These are phyloP conservation scores for Cygnus olor DNA, from an alignment of 2,797 vertebrate species.

Conservation along the genomic window DNA sequence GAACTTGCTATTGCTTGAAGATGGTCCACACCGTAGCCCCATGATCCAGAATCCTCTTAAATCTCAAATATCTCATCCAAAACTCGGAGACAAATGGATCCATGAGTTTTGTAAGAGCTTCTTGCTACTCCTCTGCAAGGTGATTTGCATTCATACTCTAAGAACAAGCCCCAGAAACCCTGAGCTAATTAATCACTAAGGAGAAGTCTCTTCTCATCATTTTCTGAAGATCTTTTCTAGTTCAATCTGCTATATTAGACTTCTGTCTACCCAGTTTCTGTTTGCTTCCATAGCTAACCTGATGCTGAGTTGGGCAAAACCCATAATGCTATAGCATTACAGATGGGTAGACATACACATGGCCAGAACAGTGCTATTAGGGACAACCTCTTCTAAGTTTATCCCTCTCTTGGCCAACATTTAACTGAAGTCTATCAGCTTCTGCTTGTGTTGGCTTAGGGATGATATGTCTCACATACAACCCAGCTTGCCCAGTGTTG, in stretches of 20 bases:
- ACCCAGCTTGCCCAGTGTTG: neutral
- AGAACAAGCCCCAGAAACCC: neutral
- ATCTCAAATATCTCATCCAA: neutral
- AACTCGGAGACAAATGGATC: neutral
- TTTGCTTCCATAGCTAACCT: conserved; percentile 67
- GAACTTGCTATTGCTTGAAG: neutral
- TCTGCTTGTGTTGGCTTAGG: neutral
- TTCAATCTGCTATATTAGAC: conserved; percentile 22
- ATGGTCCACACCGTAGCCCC: neutral
- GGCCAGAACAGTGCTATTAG: neutral
- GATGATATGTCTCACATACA: neutral
- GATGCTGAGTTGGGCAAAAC: conserved; percentile 61
- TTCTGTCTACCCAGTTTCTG: conserved; percentile 55
- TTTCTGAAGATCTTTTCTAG: neutral
- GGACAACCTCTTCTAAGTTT: accelerated
- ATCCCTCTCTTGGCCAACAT: neutral
- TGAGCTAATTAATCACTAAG: neutral
- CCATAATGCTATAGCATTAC: conserved; percentile 45
- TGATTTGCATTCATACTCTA: neutral
- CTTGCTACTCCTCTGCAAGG: neutral
- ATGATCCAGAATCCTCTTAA: neutral
- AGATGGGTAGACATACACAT: neutral
- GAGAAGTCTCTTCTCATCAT: neutral
- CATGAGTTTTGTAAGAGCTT: neutral
- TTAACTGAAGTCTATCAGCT: neutral